phyloP scores from a whole-genome alignment of 1,140 invertebrate genomes.

The Zaprionus ornatus region DNA sequence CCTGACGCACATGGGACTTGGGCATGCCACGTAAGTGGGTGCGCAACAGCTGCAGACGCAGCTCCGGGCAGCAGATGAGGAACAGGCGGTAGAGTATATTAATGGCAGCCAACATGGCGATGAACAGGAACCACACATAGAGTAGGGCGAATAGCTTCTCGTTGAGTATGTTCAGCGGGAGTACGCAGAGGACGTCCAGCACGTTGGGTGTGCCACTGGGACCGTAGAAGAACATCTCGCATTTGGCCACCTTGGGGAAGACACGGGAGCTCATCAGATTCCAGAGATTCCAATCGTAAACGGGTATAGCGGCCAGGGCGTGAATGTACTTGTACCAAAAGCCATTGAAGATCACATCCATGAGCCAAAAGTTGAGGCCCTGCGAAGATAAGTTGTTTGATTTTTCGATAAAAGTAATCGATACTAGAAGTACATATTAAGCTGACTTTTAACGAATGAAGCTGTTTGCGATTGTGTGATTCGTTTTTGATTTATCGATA shows the following conservation, averaged over 20 bases:
- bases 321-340: constrained; percentile 90
- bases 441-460: too few relatives aligned
- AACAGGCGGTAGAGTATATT: constrained; percentile 86
- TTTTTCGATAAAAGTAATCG: background rate
- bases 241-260: constrained; percentile 92
- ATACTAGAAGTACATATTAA: background rate
- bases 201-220: constrained; percentile 86
- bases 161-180: constrained; percentile 91
- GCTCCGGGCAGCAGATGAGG: constrained; percentile 60
- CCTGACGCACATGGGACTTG: constrained; percentile 53
- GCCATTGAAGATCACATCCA: constrained; percentile 90
- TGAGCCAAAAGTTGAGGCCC: constrained; percentile 86
- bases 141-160: constrained; percentile 92
- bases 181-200: constrained; percentile 89
- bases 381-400: constrained; percentile 47
- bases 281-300: constrained; percentile 80
- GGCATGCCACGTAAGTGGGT: constrained; percentile 83
- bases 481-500: too few relatives aligned
- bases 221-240: constrained; percentile 88
- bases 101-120: constrained; percentile 87
- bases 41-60: constrained; percentile 84
- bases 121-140: constrained; percentile 91
- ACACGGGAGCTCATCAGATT: constrained; percentile 86
- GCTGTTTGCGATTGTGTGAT: too few relatives aligned
- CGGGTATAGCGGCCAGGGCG: constrained; percentile 85